Evolutionary conservation across 1,140 invertebrate genomes (phyloP), one percentile per base, ranked within the genome.

Genomic region (Rhizoglyphus robini): DNA sequence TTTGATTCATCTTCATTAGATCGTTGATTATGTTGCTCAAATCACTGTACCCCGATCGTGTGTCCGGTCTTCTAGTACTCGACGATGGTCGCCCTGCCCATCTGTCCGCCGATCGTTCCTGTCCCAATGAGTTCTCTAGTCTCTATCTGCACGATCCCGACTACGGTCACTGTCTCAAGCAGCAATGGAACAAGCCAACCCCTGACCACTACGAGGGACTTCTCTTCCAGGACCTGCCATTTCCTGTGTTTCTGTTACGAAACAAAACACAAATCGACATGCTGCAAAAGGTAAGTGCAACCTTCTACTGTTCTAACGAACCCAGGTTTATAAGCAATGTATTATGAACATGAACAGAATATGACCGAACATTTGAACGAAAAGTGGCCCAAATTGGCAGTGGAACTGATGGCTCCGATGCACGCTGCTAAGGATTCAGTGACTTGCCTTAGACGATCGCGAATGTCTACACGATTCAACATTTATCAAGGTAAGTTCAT

Each of bases 391-490:
- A 74, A 96, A 15, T 96, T 92, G 74, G 85, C 89, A 38, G 76
- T 90, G 3, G 84, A 96, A 75, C 79, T 96, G 68, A 84, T 84
- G 69, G 82, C 86, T 2, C 86, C 88, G 69, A 96, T 96, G 91
- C 86, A 83, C 74, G 89, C 86, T 2, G 87, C 90, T 4, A 83
- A 88, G 0, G 84, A 90, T 75, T 85, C 87, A 13, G 82, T 83
- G 67, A 86, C 88, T 0, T 96, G 93, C 74, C 81, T 89, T 32
- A 80, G 84, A 70, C 71, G 82, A 25, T 64, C 63, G 5, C 11
- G 13, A 11, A 3, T 63, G 34, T 25, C 11, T n/a, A 49, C 3
- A 5, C 3, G 34, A 5, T 63, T 36, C 11, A 36, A 63, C 32
- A 36, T 60, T 5, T 8, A 32, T 25, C 5, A 18, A 4, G 30